Conservation (phyloP, 2,888 invertebrate genomes). For the Watsonalla binaria region DNA sequence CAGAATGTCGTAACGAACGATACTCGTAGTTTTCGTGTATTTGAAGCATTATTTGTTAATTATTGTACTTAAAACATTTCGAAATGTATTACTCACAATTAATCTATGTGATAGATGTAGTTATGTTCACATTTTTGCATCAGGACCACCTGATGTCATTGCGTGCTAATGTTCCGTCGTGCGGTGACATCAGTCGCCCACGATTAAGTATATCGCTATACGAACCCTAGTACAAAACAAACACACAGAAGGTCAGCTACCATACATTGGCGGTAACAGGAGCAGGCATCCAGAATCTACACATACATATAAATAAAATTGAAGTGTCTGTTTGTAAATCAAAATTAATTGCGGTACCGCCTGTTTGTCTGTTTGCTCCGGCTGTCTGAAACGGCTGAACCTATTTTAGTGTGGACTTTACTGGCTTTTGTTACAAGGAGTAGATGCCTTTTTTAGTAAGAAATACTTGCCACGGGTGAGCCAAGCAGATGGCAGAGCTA, state of each 20-base stretch:
- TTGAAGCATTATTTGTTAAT: slow-evolving; percentile 28
- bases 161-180: slow-evolving; percentile 7
- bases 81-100: slow-evolving; percentile 10
- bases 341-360: no score
- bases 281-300: no score
- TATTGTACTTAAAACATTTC: slow-evolving; percentile 20
- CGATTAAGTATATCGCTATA: slow-evolving; percentile 4
- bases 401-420: no score
- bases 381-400: no score
- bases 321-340: no score
- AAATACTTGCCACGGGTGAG: no score
- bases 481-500: no score
- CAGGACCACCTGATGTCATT: slow-evolving; percentile 19
- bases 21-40: slow-evolving; percentile 62
- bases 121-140: slow-evolving; percentile 1
- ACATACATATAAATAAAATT: no score
- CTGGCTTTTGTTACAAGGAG: no score
- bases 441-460: no score
- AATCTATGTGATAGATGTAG: neutral
- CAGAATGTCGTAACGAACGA: slow-evolving; percentile 70
- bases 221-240: neutral
- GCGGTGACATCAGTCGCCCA: slow-evolving; percentile 20
- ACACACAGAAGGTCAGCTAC: neutral
- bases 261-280: no score
- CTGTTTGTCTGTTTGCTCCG: no score